These are phyloP conservation scores for Actinostola sp. DNA, from an alignment of 92 coral and sea anemone genomes.

Conservation along the genomic window DNA sequence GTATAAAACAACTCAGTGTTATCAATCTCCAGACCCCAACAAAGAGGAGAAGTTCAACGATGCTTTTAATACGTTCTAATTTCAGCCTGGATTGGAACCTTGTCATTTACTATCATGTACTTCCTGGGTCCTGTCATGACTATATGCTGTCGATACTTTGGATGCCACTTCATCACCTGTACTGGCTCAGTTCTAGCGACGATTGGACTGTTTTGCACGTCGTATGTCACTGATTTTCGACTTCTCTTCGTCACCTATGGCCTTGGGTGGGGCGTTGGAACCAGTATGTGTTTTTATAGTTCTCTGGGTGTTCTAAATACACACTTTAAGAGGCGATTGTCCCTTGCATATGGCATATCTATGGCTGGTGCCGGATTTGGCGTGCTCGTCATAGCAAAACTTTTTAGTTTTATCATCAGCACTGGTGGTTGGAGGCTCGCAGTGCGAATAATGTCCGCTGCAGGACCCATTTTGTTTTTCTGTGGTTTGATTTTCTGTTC, in stretches of 20 bases:
- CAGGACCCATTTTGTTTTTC: slow-evolving; percentile 14
- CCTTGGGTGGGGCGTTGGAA: slow-evolving; percentile 69
- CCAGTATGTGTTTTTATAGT: slow-evolving; percentile 74
- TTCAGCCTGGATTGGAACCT: slow-evolving; percentile 82
- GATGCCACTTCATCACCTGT: slow-evolving; percentile 61
- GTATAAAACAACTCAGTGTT: too few relatives aligned
- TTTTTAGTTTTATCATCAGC: slow-evolving; percentile 20
- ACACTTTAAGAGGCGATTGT: slow-evolving; percentile 50
- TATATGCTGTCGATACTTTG: slow-evolving; percentile 48
- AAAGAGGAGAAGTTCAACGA: too few relatives aligned
- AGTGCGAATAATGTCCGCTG: slow-evolving; percentile 33
- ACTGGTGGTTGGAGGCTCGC: slow-evolving; percentile 51
- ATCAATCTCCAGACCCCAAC: too few relatives aligned
- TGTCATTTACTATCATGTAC: slow-evolving; percentile 68
- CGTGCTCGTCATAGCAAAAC: slow-evolving; percentile 49
- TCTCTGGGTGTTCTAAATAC: slow-evolving; percentile 50
- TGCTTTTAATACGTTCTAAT: slow-evolving; percentile 2
- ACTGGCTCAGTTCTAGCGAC: slow-evolving; percentile 57
- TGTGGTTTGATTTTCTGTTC: slow-evolving; percentile 25
- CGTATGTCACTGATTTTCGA: slow-evolving; percentile 64
- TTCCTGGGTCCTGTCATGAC: slow-evolving; percentile 72
- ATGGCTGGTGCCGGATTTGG: slow-evolving; percentile 70
- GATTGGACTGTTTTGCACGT: slow-evolving; percentile 57
- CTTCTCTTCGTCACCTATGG: slow-evolving; percentile 70
- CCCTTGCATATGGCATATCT: slow-evolving; percentile 60